Evolutionary conservation across 2,113 vertebrate genomes (phyloP).

Genomic region (Cynopterus brachyotis): DNA sequence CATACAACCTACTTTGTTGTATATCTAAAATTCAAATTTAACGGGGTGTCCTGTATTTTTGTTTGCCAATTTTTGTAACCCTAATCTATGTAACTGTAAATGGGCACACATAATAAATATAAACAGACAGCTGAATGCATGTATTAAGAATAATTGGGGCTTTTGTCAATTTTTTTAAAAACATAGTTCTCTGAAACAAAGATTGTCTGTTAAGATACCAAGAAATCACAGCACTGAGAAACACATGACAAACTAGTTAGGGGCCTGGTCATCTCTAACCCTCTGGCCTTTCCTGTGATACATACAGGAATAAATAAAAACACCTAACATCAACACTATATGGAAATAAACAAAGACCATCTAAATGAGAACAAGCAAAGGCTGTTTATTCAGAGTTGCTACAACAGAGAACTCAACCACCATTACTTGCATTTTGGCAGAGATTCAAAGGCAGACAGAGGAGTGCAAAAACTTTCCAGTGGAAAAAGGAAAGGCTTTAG

Average conservation of each 20-base stretch:
- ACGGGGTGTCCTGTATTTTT: background rate
- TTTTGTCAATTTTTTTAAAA: background rate
- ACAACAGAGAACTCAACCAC: background rate
- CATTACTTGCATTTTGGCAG: background rate
- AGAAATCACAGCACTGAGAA: background rate
- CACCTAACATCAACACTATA: background rate
- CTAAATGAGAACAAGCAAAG: background rate
- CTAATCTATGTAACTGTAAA: background rate
- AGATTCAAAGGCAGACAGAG: background rate
- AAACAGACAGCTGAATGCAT: no score
- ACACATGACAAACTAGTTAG: background rate
- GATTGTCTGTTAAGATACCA: background rate
- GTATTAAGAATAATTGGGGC: background rate
- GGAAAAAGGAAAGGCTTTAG: background rate
- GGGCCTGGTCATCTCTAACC: background rate
- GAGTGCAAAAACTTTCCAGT: background rate
- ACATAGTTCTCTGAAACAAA: background rate
- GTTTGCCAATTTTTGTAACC: background rate
- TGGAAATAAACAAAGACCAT: background rate
- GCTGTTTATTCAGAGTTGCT: background rate
- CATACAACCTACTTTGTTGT: background rate
- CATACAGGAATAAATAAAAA: background rate
- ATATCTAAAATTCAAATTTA: conserved; percentile 50
- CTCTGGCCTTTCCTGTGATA: background rate
- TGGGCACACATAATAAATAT: background rate